A percentile compares a stretch with the other conserved stretches of the same genome.
phyloP scores from a whole-genome alignment of 2,888 invertebrate genomes.

The Camponotus fellah region DNA sequence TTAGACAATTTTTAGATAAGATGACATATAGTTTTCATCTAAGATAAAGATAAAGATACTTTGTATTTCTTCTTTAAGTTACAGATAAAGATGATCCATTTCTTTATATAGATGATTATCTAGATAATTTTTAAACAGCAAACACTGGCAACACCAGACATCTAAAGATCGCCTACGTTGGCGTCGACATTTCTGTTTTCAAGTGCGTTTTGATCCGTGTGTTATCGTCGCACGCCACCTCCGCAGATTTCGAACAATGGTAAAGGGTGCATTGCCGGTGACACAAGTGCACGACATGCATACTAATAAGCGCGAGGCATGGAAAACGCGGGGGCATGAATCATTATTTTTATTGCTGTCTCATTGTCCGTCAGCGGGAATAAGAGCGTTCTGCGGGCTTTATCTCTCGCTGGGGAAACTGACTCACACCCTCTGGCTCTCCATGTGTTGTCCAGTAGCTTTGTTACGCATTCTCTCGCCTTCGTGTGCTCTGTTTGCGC shows the following conservation, averaged over 20 bases:
- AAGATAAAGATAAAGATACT: too few species aligned
- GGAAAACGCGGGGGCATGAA: constrained; percentile 56
- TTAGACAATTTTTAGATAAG: too few species aligned
- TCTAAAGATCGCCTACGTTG: constrained; percentile 14
- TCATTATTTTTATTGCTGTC: constrained; percentile 69
- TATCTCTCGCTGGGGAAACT: constrained; percentile 76
- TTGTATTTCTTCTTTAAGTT: too few species aligned
- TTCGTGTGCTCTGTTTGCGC: not conserved
- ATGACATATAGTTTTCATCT: too few species aligned
- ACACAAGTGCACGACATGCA: constrained; percentile 1
- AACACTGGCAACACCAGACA: not conserved
- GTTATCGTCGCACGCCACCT: constrained; percentile 18
- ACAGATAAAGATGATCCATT: too few species aligned
- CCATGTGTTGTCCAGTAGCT: not conserved
- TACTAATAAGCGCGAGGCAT: not conserved
- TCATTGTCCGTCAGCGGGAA: constrained; percentile 74
- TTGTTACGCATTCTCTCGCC: constrained; percentile 25
- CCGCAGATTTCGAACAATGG: constrained; percentile 30
- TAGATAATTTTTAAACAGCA: too few species aligned
- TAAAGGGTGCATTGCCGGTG: not conserved
- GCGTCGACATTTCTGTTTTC: constrained; percentile 12
- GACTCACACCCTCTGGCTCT: constrained; percentile 70
- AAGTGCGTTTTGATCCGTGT: not conserved
- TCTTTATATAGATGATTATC: too few species aligned
- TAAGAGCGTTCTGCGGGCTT: constrained; percentile 69